A percentile compares a stretch with the other conserved stretches of the same genome.
Evolutionary conservation across 2,797 vertebrate genomes (phyloP).

Genomic region (Diglossa cyanea): DNA sequence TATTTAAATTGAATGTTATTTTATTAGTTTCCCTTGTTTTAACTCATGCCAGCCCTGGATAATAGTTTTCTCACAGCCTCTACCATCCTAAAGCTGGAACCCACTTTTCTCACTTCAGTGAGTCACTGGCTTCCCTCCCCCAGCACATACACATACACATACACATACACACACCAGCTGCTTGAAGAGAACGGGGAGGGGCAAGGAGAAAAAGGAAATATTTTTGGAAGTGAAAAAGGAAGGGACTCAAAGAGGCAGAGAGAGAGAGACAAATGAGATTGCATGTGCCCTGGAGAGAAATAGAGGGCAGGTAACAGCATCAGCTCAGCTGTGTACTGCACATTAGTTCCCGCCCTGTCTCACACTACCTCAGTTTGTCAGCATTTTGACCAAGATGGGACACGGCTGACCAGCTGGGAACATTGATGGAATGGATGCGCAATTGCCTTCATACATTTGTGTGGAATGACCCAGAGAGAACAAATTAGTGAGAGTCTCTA

Average conservation of each 20-base stretch:
- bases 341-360: not conserved
- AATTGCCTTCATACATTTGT: not conserved
- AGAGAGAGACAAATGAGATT: not conserved
- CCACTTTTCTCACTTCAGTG: slow-evolving; percentile 44
- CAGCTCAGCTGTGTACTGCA: not conserved
- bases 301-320: not conserved
- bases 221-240: not conserved
- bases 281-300: not conserved
- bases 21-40: slow-evolving; percentile 19
- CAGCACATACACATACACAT: not conserved
- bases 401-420: not conserved
- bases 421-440: not conserved
- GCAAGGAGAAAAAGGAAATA: not conserved
- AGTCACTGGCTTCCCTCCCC: slow-evolving; percentile 41
- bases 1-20: not conserved
- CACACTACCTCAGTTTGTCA: not conserved
- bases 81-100: slow-evolving; percentile 32
- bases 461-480: not conserved
- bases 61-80: slow-evolving; percentile 34
- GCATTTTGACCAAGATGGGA: not conserved
- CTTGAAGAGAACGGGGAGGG: not conserved
- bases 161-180: slow-evolving; percentile 15
- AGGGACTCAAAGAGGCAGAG: not conserved
- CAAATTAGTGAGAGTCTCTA: not conserved
- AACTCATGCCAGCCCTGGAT: slow-evolving; percentile 16